These are phyloP conservation scores for Pogonognathellus flavescens DNA, from an alignment of 1,140 invertebrate genomes.

Conservation along the genomic window DNA sequence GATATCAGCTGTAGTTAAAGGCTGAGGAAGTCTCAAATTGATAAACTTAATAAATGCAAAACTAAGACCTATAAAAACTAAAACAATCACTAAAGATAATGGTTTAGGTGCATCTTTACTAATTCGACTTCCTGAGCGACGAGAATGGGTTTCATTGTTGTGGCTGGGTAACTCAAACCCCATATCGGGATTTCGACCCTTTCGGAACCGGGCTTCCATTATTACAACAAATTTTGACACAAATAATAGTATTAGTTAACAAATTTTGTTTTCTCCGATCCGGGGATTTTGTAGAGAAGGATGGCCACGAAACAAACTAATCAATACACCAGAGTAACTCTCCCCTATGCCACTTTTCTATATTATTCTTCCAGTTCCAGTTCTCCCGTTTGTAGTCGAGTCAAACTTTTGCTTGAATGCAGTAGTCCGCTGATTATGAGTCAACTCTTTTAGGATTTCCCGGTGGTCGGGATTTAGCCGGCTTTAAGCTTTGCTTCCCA, in stretches of 20 bases:
- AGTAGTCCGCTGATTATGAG: neutral
- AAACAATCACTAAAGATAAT: conserved; percentile 35
- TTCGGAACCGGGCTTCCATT: conserved; percentile 43
- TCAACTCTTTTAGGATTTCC: conserved; percentile 5
- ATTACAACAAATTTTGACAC: neutral
- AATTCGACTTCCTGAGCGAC: neutral
- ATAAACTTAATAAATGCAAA: conserved; percentile 57
- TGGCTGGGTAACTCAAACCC: conserved; percentile 48
- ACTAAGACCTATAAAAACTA: conserved; percentile 42
- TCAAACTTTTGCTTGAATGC: neutral
- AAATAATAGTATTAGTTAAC: neutral
- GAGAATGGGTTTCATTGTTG: neutral
- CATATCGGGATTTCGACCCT: conserved; percentile 19
- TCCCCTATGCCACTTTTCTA: too few relatives aligned
- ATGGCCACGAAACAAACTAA: neutral
- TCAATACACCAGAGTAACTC: conserved; percentile 19
- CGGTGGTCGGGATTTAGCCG: conserved; percentile 8
- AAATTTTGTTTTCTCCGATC: neutral
- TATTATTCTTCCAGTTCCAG: neutral
- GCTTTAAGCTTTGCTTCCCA: neutral
- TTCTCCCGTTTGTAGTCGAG: neutral
- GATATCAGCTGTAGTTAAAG: conserved; percentile 59
- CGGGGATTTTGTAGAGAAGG: neutral
- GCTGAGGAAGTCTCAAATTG: conserved; percentile 61
- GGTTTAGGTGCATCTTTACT: neutral